Evolutionary conservation across 2,888 invertebrate species (phyloP), one percentile per base, ranked within the genome.

Genomic region (Drosophila gaucha): DNA sequence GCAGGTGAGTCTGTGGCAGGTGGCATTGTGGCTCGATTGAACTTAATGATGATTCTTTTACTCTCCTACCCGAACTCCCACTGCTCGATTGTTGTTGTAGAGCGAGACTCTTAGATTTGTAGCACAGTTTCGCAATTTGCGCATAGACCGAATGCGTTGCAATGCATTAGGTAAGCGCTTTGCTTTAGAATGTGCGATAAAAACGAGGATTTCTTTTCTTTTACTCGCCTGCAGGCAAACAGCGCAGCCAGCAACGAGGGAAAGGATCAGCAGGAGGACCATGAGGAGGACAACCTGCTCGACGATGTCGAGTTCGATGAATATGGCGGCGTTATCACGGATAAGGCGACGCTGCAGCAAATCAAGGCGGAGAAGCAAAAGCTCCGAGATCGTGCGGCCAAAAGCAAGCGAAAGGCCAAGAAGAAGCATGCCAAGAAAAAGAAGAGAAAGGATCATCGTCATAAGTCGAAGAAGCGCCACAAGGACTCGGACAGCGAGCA

Each of bases 81-180:
- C 24, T 41, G 41, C 41, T 41, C 41, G 24, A 26, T 26, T 16
- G 16, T n/a, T n/a, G n/a, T n/a, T n/a, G n/a, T n/a, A 41, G 41
- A 6, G 41, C 67, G 80, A 88, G 70, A 80, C 89, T 89, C 90
- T 88, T 90, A 89, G 85, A 83, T 88, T 92, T 80, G 88, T 92
- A 89, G 86, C 86, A 76, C 84, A 89, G 79, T 91, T 92, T 90
- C 88, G 89, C 78, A 89, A 88, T 73, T 90, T 92, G 80, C 89
- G 89, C 89, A 92, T 93, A 92, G 91, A 92, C 91, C 92, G 90
- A 90, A 93, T 92, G 91, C 93, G 92, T 90, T 91, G 89, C 78
- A 89, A 92, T 90, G 93, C 93, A 86, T 90, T 92, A 92, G 94
- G 93, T 94, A 93, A 92, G 93, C 92, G 79, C 70, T 80, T 73